Conservation (phyloP, 2,797 vertebrate genomes). For the Aldrovandia affinis region DNA sequence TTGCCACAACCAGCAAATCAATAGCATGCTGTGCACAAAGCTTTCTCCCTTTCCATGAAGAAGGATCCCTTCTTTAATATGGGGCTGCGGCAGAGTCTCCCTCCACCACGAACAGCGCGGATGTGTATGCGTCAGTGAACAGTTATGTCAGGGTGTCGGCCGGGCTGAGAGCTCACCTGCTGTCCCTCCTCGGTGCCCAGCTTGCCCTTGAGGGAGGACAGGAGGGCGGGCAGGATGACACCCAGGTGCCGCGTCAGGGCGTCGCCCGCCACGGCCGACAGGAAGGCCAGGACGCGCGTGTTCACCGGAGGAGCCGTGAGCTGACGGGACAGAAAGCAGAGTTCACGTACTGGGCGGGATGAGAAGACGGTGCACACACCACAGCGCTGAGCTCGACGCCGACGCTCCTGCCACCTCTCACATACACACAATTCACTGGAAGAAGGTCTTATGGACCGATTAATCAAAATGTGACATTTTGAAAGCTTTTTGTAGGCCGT, state of each 20-base stretch:
- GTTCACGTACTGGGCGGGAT: not conserved
- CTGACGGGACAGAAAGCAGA: slow-evolving; percentile 61
- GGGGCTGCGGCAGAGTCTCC: too few species aligned
- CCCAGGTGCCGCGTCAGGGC: slow-evolving; percentile 93
- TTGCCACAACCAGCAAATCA: too few species aligned
- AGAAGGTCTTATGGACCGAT: too few species aligned
- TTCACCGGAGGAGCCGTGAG: slow-evolving; percentile 91
- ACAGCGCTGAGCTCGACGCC: too few species aligned
- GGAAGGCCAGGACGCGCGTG: slow-evolving; percentile 93
- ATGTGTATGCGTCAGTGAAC: too few species aligned
- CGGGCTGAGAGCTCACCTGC: slow-evolving; percentile 68
- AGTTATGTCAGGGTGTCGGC: too few species aligned
- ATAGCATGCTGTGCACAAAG: too few species aligned
- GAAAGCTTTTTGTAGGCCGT: too few species aligned
- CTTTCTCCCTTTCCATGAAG: too few species aligned
- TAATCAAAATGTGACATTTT: too few species aligned
- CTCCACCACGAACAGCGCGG: too few species aligned
- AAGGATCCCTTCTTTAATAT: too few species aligned
- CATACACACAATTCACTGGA: not conserved
- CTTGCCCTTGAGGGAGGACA: slow-evolving; percentile 90
- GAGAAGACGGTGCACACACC: not conserved
- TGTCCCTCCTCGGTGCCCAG: slow-evolving; percentile 86
- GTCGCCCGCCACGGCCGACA: slow-evolving; percentile 93
- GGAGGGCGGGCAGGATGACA: slow-evolving; percentile 93
- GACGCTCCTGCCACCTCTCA: not conserved